Base-by-base conservation (phyloP, 2,797 vertebrate genomes). In the Mus minutoides region DNA sequence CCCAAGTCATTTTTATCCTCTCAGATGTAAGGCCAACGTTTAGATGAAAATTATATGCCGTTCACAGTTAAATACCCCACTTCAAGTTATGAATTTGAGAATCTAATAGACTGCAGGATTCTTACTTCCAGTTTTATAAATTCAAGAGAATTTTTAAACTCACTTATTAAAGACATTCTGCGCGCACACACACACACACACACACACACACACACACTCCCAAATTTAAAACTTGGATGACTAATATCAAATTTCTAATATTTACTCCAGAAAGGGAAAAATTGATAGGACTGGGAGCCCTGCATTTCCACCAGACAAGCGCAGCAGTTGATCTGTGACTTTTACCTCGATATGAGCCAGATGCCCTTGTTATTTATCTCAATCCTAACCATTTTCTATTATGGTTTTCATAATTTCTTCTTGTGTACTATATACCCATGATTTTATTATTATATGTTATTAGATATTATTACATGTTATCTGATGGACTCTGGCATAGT, bases 231-330 rank as follows among this genome's bases (percentile, higher is more conserved):
- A 76, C 13, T 75, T 60, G 29, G 7, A 67, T 64, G 12, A 16
- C 40, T 75, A 86, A 75, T 22, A 78, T 62, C 29, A 85, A 80
- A 80, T 69, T 69, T 1, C 24, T 71, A 8, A 29, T 46, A 46
- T 78, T 13, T 2, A 4, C 8, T 40, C 17, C n/a, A 67, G 8
- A 60, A 67, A 43, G 16, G 3, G 11, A 22, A 40, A 34, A 43
- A 34, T 62, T 34, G n/a, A 34, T 49, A 52, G 6, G 13, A 69
- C 7, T 17, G 9, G 34, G 13, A 2, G 6, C 6, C 43, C 6
- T 40, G 5, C 0, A 11, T 54, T 92, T 37, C 21, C 1, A 17
- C 1, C 24, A 34, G n/a, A 46, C 3, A 22, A 10, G 11, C n/a
- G 2, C 19, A 14, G 22, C 19, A 40, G 10, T 3, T n/a, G 8